Percentiles rank a stretch among this genome's conserved stretches.
Evolutionary conservation across 2,797 vertebrate species (phyloP).

Genomic region (Cossypha heuglini): DNA sequence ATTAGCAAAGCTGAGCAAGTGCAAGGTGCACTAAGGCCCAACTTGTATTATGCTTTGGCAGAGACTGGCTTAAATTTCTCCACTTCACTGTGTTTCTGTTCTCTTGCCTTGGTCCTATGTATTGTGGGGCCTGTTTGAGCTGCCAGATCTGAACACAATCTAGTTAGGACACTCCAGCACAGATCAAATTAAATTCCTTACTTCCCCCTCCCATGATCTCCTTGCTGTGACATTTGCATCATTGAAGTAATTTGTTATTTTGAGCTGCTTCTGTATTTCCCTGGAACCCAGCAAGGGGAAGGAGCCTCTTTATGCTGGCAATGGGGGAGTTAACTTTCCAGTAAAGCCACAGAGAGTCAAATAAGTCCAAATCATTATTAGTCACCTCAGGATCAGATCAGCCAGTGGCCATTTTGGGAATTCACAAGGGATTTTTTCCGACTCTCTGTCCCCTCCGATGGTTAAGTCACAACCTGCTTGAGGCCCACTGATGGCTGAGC

Average conservation of each 20-base stretch:
- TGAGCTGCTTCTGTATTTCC: background rate
- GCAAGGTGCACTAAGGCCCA: background rate
- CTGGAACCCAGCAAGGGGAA: background rate
- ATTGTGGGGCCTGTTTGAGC: background rate
- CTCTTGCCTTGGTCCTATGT: background rate
- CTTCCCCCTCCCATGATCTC: background rate
- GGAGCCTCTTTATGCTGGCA: background rate
- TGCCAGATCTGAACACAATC: background rate
- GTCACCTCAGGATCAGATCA: constrained; percentile 21
- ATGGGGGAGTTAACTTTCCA: background rate
- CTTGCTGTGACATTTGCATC: background rate
- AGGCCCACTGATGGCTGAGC: background rate
- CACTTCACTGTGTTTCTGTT: background rate
- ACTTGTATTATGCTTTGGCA: background rate
- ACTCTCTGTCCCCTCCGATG: rapidly evolving
- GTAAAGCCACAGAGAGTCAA: constrained; percentile 5
- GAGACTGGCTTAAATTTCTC: background rate
- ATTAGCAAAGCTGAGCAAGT: background rate
- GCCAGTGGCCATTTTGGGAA: background rate
- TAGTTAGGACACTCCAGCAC: background rate
- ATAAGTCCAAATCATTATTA: background rate
- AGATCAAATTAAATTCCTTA: background rate
- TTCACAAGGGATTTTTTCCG: background rate
- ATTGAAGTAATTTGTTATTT: background rate
- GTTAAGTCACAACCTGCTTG: background rate